phyloP scores from a whole-genome alignment of 2,888 invertebrate species.

The Opisthograptis luteolata region DNA sequence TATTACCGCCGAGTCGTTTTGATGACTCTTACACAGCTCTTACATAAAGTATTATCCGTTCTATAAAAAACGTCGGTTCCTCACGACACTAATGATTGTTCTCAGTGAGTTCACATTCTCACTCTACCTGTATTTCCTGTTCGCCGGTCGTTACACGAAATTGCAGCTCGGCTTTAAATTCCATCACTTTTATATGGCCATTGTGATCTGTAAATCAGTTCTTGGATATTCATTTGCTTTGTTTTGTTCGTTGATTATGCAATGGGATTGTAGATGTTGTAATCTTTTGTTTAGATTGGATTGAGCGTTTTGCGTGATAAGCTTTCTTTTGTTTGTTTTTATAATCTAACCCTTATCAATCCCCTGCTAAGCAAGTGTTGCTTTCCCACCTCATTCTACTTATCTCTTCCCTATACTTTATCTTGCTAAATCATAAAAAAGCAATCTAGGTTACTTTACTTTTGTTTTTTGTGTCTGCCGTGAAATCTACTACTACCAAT shows the following conservation, averaged over 20 bases:
- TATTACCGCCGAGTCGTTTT: conserved; percentile 1
- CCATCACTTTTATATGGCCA: conserved; percentile 57
- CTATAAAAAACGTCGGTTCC: conserved; percentile 40
- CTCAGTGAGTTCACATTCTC: conserved; percentile 48
- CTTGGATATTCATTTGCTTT: conserved; percentile 67
- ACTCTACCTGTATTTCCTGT: conserved; percentile 77
- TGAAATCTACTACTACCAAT: too few relatives aligned
- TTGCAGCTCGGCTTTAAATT: conserved; percentile 63
- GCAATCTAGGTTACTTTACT: too few relatives aligned
- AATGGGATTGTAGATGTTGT: conserved; percentile 35
- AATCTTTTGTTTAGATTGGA: conserved; percentile 20
- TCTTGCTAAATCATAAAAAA: too few relatives aligned
- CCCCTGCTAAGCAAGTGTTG: too few relatives aligned
- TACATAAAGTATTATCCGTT: conserved; percentile 20
- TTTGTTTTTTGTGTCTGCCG: too few relatives aligned
- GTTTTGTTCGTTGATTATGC: conserved; percentile 47
- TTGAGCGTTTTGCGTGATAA: background rate
- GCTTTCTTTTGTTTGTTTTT: background rate
- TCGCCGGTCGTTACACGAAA: conserved; percentile 67
- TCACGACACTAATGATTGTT: conserved; percentile 61
- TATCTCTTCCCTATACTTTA: too few relatives aligned
- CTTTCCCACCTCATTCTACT: too few relatives aligned
- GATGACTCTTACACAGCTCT: conserved; percentile 2
- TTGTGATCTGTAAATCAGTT: conserved; percentile 68
- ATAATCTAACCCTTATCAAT: too few relatives aligned